Conservation (phyloP, 2,113 vertebrate species). For the Toxotes jaculatrix region DNA sequence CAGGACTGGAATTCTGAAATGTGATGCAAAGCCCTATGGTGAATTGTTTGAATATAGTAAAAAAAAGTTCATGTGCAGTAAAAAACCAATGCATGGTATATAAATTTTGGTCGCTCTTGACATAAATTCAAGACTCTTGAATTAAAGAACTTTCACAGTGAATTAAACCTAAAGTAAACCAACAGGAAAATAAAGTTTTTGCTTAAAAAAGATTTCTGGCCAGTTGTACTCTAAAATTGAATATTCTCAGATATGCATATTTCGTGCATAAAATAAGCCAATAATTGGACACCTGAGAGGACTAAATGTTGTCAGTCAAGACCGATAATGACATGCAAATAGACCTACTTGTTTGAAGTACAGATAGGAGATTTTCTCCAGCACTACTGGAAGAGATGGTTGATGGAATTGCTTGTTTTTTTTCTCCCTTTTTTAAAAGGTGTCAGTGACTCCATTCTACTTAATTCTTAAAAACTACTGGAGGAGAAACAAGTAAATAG, state of each 20-base stretch:
- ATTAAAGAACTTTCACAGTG: not conserved
- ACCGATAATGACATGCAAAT: not conserved
- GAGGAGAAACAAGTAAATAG: not conserved
- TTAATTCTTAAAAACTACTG: not conserved
- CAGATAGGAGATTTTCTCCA: not conserved
- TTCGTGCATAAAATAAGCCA: not conserved
- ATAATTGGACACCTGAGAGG: not conserved
- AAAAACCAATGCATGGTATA: slow-evolving; percentile 1
- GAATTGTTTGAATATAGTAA: slow-evolving; percentile 23
- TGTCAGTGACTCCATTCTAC: not conserved
- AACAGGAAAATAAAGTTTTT: not conserved
- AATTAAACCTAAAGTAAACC: not conserved
- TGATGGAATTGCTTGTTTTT: not conserved
- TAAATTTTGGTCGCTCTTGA: slow-evolving; percentile 2
- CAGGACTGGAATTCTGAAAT: slow-evolving; percentile 49
- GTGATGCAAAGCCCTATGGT: slow-evolving; percentile 39
- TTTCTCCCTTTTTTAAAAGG: no score
- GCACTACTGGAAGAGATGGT: not conserved
- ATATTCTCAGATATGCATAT: not conserved
- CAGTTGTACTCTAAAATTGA: no score
- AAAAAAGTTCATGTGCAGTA: slow-evolving; percentile 29
- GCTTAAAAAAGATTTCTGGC: no score
- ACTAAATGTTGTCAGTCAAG: not conserved
- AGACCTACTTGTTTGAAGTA: not conserved
- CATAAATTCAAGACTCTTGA: no score